Percentiles rank a stretch among this genome's conserved stretches.
phyloP scores from a whole-genome alignment of 2,888 invertebrate species.

The Buathra laborator region DNA sequence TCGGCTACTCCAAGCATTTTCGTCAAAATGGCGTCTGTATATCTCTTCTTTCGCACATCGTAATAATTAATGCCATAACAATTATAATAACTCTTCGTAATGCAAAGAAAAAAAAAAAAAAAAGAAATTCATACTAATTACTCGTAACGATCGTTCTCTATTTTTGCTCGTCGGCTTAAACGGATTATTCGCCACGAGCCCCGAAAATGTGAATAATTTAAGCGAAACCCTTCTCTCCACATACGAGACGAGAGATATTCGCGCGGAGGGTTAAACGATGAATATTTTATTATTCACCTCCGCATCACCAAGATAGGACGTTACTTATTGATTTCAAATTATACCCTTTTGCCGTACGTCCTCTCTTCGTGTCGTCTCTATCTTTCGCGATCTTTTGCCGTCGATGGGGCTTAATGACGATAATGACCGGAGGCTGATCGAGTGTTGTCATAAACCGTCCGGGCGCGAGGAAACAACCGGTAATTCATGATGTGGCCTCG shows the following conservation, averaged over 20 bases:
- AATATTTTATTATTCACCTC: conserved; percentile 57
- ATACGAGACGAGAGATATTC: conserved; percentile 16
- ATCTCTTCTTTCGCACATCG: background rate
- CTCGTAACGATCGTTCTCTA: conserved; percentile 4
- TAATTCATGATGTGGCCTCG: conserved; percentile 38
- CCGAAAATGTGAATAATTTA: conserved; percentile 50
- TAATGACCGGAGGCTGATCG: conserved; percentile 56
- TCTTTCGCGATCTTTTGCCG: background rate
- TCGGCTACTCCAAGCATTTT: conserved; percentile 50
- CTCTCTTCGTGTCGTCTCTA: conserved; percentile 11
- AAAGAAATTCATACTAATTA: background rate
- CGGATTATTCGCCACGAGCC: conserved; percentile 10
- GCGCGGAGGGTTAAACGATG: conserved; percentile 22
- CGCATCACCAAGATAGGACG: conserved; percentile 51
- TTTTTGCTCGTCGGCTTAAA: background rate
- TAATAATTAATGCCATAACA: background rate
- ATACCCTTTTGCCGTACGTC: background rate
- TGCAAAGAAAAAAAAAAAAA: too few relatives aligned
- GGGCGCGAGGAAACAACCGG: conserved; percentile 57
- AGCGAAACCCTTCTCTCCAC: conserved; percentile 23
- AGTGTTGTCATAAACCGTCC: conserved; percentile 60
- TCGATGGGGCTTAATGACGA: conserved; percentile 43
- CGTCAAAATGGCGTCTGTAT: conserved; percentile 53
- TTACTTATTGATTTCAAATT: conserved; percentile 56
- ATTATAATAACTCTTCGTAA: background rate